Evolutionary conservation across 2,888 invertebrate genomes (phyloP).

Genomic region (Trichacis sp.): DNA sequence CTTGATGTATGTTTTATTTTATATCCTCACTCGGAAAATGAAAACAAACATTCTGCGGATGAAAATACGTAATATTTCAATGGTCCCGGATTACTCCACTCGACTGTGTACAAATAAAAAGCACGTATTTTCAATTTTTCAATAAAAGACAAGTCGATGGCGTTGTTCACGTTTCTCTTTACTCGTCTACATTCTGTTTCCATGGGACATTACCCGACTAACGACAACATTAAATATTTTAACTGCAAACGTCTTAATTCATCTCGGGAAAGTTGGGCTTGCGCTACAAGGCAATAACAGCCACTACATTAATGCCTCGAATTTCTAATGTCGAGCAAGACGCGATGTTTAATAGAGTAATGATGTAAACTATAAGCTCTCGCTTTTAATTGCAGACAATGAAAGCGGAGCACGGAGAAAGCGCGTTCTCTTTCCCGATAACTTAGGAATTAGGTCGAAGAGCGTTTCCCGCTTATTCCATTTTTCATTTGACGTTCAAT

Average conservation of each 20-base stretch:
- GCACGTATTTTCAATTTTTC: too few relatives aligned
- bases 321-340: conserved; percentile 22
- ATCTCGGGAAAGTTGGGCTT: conserved; percentile 14
- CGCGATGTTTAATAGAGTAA: conserved; percentile 35
- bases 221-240: conserved; percentile 18
- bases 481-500: not conserved
- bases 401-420: conserved; percentile 25
- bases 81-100: too few relatives aligned
- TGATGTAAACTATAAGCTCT: conserved; percentile 48
- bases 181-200: too few relatives aligned
- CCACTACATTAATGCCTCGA: conserved; percentile 32
- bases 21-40: too few relatives aligned
- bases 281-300: conserved; percentile 21
- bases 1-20: too few relatives aligned
- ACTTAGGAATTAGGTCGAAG: conserved; percentile 30
- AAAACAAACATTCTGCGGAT: too few relatives aligned
- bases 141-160: too few relatives aligned
- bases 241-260: conserved; percentile 10
- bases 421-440: conserved; percentile 13
- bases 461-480: conserved; percentile 11
- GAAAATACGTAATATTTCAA: too few relatives aligned
- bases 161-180: too few relatives aligned
- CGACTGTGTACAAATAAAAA: too few relatives aligned
- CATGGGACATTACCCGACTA: not conserved
- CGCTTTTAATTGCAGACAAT: conserved; percentile 45